Evolutionary conservation across 2,797 vertebrate genomes (phyloP).

Genomic region (Karalla daura): DNA sequence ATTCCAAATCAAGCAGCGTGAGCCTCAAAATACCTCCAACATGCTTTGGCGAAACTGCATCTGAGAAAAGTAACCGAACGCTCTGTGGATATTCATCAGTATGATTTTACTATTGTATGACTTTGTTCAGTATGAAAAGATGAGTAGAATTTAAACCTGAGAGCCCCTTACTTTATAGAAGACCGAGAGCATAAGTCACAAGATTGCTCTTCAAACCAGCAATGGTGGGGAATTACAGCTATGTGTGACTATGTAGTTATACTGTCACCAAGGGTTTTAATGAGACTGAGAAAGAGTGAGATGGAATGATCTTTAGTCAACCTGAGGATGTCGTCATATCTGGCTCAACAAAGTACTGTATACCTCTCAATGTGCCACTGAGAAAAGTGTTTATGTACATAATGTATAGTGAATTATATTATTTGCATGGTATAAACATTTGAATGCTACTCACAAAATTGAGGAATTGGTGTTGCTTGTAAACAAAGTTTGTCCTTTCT

Average conservation of each 20-base stretch:
- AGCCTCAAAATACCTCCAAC: not conserved
- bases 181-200: conserved; percentile 7
- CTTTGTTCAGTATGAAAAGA: conserved; percentile 18
- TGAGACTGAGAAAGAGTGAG: conserved; percentile 22
- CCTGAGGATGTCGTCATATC: conserved; percentile 1
- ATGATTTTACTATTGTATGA: not conserved
- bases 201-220: conserved; percentile 2
- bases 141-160: not conserved
- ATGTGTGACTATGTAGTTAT: conserved; percentile 11
- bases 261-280: conserved; percentile 46
- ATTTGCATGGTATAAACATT: conserved; percentile 58
- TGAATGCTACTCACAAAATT: conserved; percentile 35
- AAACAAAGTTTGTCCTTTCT: no score
- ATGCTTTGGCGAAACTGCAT: not conserved
- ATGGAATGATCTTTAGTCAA: not conserved
- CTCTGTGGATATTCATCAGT: not conserved
- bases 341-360: conserved; percentile 47
- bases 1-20: not conserved
- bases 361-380: conserved; percentile 56
- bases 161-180: not conserved
- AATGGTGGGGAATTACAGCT: conserved; percentile 2
- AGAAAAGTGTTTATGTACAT: conserved; percentile 60
- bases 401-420: conserved; percentile 58
- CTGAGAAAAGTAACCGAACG: not conserved
- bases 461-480: not conserved